Base-by-base conservation (phyloP, 2,113 vertebrate species). In the Origma solitaria region DNA sequence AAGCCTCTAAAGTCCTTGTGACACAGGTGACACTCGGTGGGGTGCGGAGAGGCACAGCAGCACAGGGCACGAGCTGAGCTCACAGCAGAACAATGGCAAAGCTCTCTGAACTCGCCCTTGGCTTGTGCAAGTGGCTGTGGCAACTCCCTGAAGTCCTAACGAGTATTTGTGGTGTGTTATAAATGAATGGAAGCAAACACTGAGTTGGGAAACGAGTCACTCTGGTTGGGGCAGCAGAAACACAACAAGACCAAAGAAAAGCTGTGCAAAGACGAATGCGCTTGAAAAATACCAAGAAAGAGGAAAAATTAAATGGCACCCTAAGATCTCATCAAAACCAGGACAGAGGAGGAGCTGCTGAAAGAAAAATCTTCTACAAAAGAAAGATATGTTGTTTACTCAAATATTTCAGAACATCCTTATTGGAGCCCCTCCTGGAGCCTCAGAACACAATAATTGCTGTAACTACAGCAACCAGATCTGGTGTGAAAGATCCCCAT, bases 391-490 rank as follows among this genome's bases (percentile, higher is more conserved):
- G 38, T 45, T 90, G 66, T 94, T 96, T 95, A 83, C 81, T 51
- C 64, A 65, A 83, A 91, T 65, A 40, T 92, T 94, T 80, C 87
- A 91, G 58, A 95, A 71, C 37, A 80, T 87, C 60, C 61, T 81
- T 61, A 77, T 72, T 78, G 64, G 82, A 91, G 69, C 40, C 56
- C 69, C 56, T 87, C 82, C 79, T 61, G 61, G 78, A 96, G 91
- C 86, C 75, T 45, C 62, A 84, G 92, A 92, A 94, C 86, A 96
- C 64, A 94, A 53, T 88, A 94, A 95, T 35, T 95, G 92, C 93
- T 95, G 93, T 96, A 94, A 96, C 92, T 95, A 96, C 86, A 95
- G 94, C 95, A 95, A 95, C 95, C 42, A 20, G 84, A 64, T 82
- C 86, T 7, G 21, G 70, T 84, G 71, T 84, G 88, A 93, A 95